Percentiles rank a stretch among this genome's conserved stretches.
phyloP scores from a whole-genome alignment of 2,797 vertebrate species.

The Alauda arvensis region DNA sequence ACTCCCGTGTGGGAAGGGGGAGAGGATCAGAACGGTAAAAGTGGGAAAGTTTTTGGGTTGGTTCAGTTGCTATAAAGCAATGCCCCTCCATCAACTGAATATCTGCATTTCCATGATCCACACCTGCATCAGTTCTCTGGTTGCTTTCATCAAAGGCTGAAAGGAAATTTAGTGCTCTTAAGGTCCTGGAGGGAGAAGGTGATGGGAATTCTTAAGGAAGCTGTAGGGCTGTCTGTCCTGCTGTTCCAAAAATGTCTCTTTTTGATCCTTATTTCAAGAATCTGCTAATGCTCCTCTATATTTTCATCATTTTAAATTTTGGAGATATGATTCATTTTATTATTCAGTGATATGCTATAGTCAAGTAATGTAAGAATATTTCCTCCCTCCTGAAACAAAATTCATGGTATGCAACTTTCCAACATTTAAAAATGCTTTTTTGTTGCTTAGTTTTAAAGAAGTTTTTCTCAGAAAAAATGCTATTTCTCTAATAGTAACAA shows the following conservation, averaged over 20 bases:
- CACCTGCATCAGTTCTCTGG: neutral
- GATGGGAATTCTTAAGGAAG: neutral
- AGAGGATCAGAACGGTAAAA: neutral
- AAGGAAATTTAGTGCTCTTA: neutral
- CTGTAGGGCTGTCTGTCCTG: neutral
- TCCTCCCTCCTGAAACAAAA: neutral
- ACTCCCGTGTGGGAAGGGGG: neutral
- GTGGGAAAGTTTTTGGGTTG: neutral
- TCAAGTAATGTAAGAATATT: neutral
- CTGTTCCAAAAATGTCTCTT: neutral
- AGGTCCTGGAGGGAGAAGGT: neutral
- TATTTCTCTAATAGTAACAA: neutral
- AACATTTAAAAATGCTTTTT: neutral
- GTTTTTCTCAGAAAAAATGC: neutral
- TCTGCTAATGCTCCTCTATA: neutral
- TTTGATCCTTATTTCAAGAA: neutral
- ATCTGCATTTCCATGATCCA: neutral
- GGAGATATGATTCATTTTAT: neutral
- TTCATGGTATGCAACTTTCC: neutral
- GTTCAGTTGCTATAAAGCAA: neutral
- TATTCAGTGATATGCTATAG: neutral
- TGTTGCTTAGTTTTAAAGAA: neutral
- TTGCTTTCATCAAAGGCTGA: neutral
- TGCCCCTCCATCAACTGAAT: neutral
- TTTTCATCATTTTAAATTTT: neutral